Conservation (phyloP, 2,797 vertebrate genomes). For the Eospalax fontanierii region DNA sequence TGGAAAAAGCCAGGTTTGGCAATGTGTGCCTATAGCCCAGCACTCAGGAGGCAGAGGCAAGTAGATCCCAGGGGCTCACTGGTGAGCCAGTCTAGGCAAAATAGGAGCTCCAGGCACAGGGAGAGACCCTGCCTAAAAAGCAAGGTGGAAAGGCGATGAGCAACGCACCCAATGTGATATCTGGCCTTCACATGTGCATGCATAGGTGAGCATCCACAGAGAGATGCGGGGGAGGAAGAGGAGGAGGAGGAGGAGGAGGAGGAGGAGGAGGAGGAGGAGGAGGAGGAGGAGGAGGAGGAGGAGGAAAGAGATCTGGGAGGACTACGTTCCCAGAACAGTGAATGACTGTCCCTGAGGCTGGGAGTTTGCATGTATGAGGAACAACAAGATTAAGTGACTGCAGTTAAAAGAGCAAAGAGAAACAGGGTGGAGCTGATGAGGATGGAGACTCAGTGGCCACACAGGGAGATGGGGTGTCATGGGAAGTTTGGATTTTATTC, state of each 20-base stretch:
- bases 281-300: too few species aligned
- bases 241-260: too few species aligned
- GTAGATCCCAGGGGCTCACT: background rate
- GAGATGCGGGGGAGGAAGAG: too few species aligned
- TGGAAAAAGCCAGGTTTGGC: background rate
- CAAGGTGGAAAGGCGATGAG: background rate
- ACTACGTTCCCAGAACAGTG: background rate
- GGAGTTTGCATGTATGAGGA: background rate
- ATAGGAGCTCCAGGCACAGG: background rate
- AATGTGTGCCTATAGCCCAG: background rate
- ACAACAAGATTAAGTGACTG: background rate
- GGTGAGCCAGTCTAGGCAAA: background rate
- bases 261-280: too few species aligned
- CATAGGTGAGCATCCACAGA: background rate
- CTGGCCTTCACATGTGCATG: background rate
- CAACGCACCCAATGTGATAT: background rate
- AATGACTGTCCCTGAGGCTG: background rate
- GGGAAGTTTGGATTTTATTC: background rate
- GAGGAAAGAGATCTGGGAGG: too few species aligned
- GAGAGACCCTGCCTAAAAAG: background rate
- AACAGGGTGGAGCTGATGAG: rapidly evolving
- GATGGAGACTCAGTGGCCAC: background rate
- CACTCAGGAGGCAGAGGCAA: background rate
- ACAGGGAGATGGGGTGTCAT: too few species aligned
- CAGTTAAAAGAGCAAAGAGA: background rate